These are phyloP conservation scores for Synanceia verrucosa DNA, from an alignment of 2,797 vertebrate genomes.

Conservation along the genomic window DNA sequence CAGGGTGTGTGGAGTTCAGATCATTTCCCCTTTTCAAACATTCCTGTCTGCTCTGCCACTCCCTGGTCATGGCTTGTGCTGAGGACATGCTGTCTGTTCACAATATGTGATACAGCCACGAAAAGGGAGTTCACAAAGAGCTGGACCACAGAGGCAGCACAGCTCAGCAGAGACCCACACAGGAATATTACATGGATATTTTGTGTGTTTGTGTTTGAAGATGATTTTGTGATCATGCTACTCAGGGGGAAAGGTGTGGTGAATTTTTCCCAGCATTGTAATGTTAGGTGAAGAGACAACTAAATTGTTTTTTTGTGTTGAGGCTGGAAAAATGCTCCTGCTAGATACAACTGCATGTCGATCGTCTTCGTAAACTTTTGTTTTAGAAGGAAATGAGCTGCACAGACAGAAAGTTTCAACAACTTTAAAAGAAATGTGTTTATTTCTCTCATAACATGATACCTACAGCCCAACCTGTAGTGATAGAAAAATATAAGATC, in stretches of 20 bases:
- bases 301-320: background rate
- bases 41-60: slow-evolving; percentile 49
- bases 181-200: background rate
- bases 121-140: background rate
- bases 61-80: slow-evolving; percentile 32
- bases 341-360: no score
- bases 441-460: background rate
- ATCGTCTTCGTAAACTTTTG: no score
- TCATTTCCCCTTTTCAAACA: slow-evolving; percentile 17
- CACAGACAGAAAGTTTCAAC: background rate
- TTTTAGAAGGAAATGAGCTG: background rate
- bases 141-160: no score
- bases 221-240: background rate
- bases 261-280: background rate
- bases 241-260: slow-evolving; percentile 11
- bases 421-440: background rate
- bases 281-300: background rate
- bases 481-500: background rate
- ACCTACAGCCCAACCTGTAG: background rate
- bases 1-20: slow-evolving; percentile 13
- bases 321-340: background rate
- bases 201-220: background rate
- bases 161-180: background rate
- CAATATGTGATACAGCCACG: background rate
- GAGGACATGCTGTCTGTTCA: slow-evolving; percentile 31